Evolutionary conservation across 1,140 invertebrate species (phyloP).

Genomic region (Ceratina japonica): DNA sequence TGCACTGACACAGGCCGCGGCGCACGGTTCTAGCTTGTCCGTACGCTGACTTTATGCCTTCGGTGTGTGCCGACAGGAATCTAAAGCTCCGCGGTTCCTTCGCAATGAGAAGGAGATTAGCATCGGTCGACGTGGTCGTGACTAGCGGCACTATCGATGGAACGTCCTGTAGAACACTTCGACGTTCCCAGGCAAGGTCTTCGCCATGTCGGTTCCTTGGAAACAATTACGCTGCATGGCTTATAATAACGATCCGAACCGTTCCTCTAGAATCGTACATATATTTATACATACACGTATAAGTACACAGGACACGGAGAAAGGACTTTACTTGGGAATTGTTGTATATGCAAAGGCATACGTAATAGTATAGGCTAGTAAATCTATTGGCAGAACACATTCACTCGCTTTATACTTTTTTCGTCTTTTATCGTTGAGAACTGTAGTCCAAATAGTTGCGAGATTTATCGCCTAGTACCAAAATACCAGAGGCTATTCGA

Average conservation of each 20-base stretch:
- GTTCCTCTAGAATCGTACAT: constrained; percentile 64
- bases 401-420: constrained; percentile 56
- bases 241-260: constrained; percentile 74
- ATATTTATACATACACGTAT: constrained; percentile 25
- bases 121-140: constrained; percentile 58
- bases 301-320: constrained; percentile 12
- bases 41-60: neutral
- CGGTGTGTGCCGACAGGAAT: neutral
- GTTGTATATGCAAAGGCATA: constrained; percentile 45
- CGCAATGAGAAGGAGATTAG: constrained; percentile 28
- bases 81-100: constrained; percentile 19
- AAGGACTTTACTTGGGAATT: constrained; percentile 44
- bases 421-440: constrained; percentile 33
- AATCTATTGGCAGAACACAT: constrained; percentile 67
- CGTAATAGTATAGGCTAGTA: constrained; percentile 71
- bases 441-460: constrained; percentile 28
- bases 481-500: constrained; percentile 39
- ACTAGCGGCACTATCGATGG: constrained; percentile 64
- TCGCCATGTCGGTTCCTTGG: constrained; percentile 72
- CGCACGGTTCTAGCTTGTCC: constrained; percentile 10
- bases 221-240: constrained; percentile 73
- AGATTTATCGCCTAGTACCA: constrained; percentile 56
- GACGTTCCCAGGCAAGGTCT: constrained; percentile 72
- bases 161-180: constrained; percentile 69
- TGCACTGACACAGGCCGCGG: constrained; percentile 3